These are phyloP conservation scores for Picathartes gymnocephalus DNA, from an alignment of 2,113 vertebrate genomes.

Conservation along the genomic window DNA sequence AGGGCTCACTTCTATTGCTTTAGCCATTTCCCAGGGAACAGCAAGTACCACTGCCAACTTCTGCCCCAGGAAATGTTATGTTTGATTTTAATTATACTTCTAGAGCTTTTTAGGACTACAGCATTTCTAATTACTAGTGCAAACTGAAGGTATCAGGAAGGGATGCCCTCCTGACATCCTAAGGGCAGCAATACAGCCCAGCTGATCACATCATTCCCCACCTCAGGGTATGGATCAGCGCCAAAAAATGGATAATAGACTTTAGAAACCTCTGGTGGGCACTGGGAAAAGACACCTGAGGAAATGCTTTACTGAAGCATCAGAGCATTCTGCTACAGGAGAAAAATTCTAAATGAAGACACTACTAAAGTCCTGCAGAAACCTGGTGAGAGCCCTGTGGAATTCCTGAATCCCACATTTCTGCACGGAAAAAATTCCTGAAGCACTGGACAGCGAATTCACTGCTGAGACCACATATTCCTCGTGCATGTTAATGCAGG, in stretches of 20 bases:
- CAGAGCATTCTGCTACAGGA: neutral
- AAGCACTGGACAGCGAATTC: neutral
- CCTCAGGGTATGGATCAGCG: neutral
- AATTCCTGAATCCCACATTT: neutral
- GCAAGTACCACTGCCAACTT: neutral
- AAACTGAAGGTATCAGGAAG: neutral
- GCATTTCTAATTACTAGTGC: neutral
- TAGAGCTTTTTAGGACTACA: neutral
- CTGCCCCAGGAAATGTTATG: neutral
- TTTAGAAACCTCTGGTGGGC: neutral
- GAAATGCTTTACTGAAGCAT: neutral
- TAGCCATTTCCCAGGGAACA: neutral
- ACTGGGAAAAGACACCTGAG: neutral
- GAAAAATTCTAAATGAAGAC: neutral
- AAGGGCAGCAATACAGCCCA: neutral
- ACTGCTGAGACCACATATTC: neutral
- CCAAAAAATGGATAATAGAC: neutral
- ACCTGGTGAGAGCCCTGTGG: neutral
- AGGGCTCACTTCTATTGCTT: neutral
- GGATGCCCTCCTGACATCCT: neutral
- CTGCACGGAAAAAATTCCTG: neutral
- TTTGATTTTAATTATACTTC: conserved; percentile 39
- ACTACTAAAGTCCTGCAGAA: neutral
- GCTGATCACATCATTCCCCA: neutral
- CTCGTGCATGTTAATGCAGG: neutral